Base-by-base conservation (phyloP, 2,888 invertebrate genomes). In the Cryptocheilus praepositus region DNA sequence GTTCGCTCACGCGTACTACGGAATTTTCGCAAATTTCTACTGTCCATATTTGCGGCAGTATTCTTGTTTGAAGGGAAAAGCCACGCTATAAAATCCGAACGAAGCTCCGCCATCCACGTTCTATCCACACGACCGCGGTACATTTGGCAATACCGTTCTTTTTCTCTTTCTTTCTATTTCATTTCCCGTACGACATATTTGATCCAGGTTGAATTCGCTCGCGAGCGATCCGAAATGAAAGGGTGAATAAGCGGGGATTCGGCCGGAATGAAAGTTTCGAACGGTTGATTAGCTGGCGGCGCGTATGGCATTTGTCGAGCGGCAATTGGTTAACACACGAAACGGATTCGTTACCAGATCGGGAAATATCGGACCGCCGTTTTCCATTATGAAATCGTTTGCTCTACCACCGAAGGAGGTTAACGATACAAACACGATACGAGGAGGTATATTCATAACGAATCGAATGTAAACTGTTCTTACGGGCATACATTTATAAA, bases 401-500 rank as follows among this genome's bases (percentile, higher is more conserved):
- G 76, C 70, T 73, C 70, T 66, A 60, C 19, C 62, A 16, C 55
- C 49, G 67, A 54, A 67, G 55, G 55, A 64, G 74, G 68, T 71
- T 74, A 74, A 71, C 74, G 76, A 74, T 79, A 76, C 70, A 64
- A 72, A 61, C 61, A 70, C 45, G 36, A 7, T 7, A 36, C 51
- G 43, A 54, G 51, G 49, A 2, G 49, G 55, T 63, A 65, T 65
- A 58, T 59, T 65, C 63, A 36, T 56, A 21, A 64, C 25, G 73
- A 79, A 78, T 78, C 76, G 73, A 79, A 79, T 76, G 77, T 76
- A 79, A 76, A 79, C 73, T 62, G 63, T 73, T 71, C 73, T 79
- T 78, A 73, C 66, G 73, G 79, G 71, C 66, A 65, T 62, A 52
- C 76, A 43, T 44, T 56, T 45, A 21, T 22, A 49, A 16, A 49